These are phyloP conservation scores for Serrognathus titanus DNA, from an alignment of 2,888 invertebrate genomes.

Conservation along the genomic window DNA sequence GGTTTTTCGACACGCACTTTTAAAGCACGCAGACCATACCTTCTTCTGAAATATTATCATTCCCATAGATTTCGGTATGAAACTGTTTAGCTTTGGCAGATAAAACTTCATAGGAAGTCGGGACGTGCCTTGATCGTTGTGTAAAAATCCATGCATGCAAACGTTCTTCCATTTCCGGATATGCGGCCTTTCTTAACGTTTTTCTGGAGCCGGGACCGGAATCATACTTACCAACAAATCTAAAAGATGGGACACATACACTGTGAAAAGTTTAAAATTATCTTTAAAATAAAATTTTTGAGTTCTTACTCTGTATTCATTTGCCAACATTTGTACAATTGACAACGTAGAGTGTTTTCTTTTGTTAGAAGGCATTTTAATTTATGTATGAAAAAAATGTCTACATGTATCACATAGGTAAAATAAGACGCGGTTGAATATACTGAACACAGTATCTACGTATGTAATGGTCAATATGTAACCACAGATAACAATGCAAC, in stretches of 20 bases:
- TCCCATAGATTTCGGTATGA: slow-evolving; percentile 5
- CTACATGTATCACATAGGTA: too few species aligned
- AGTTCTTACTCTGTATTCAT: too few species aligned
- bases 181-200: slow-evolving; percentile 13
- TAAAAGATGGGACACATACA: not conserved
- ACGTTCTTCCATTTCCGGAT: slow-evolving; percentile 14
- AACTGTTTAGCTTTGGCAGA: slow-evolving; percentile 9
- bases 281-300: too few species aligned
- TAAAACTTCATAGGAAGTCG: slow-evolving; percentile 8
- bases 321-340: too few species aligned
- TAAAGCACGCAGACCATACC: slow-evolving; percentile 11
- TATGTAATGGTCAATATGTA: too few species aligned
- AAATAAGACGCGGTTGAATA: too few species aligned
- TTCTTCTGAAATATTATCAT: slow-evolving; percentile 16
- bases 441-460: too few species aligned
- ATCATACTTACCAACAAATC: slow-evolving; percentile 3
- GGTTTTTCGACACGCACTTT: slow-evolving; percentile 11
- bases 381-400: too few species aligned
- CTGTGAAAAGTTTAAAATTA: too few species aligned
- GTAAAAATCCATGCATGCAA: slow-evolving; percentile 10
- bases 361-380: too few species aligned
- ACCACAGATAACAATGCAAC: too few species aligned
- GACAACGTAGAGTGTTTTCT: too few species aligned
- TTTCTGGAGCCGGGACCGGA: slow-evolving; percentile 1
- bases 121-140: slow-evolving; percentile 8